Percentiles rank a stretch among this genome's conserved stretches.
phyloP scores from a whole-genome alignment of 2,888 invertebrate species.

The Portevinia maculata region DNA sequence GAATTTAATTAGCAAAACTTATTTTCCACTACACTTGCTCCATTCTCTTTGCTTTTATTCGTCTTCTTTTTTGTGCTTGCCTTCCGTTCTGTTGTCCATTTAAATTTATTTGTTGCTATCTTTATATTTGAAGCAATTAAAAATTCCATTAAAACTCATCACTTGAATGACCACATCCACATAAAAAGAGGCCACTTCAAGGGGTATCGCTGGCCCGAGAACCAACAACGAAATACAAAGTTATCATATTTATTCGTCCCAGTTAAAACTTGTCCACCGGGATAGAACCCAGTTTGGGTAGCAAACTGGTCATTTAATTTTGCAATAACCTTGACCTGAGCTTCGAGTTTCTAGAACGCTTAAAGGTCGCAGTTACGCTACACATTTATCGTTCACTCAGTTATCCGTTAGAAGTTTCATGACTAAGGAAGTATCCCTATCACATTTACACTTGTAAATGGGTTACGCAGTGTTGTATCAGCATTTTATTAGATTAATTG shows the following conservation, averaged over 20 bases:
- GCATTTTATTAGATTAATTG: neutral
- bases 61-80: neutral
- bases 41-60: neutral
- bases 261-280: conserved; percentile 19
- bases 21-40: conserved; percentile 10
- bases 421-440: neutral
- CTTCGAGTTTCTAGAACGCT: neutral
- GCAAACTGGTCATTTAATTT: neutral
- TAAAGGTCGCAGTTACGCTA: neutral
- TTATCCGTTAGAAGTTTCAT: neutral
- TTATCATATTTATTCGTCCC: conserved; percentile 29
- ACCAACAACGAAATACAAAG: conserved; percentile 20
- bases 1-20: conserved; percentile 48
- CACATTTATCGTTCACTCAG: too few species aligned
- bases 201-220: neutral
- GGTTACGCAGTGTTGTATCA: neutral
- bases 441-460: neutral
- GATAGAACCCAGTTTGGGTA: neutral
- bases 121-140: conserved; percentile 53
- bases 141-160: conserved; percentile 64
- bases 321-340: conserved; percentile 2
- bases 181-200: neutral
- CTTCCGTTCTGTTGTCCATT: conserved; percentile 36
- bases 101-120: conserved; percentile 17
- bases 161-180: conserved; percentile 52